These are phyloP conservation scores for Dendrolimus houi DNA, from an alignment of 2,888 invertebrate species.

Conservation along the genomic window DNA sequence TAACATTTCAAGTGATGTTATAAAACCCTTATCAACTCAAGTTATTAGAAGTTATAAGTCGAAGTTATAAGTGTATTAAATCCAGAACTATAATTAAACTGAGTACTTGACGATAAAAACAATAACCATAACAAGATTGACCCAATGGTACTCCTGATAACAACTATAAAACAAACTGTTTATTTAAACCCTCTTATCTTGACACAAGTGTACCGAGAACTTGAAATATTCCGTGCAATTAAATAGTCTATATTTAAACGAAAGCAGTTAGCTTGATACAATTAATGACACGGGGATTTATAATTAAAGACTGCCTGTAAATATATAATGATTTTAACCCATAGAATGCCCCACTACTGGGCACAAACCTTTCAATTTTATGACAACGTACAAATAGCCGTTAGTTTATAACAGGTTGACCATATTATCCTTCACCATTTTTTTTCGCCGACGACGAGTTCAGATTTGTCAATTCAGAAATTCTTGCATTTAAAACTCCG, in stretches of 20 bases:
- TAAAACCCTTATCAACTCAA: neutral
- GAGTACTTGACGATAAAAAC: conserved; percentile 43
- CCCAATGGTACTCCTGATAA: conserved; percentile 39
- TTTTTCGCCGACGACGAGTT: too few species aligned
- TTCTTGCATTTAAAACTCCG: too few species aligned
- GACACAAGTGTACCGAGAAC: conserved; percentile 18
- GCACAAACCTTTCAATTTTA: conserved; percentile 7
- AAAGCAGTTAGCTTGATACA: neutral
- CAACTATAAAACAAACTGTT: conserved; percentile 41
- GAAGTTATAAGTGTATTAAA: conserved; percentile 15
- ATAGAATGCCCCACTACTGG: too few species aligned
- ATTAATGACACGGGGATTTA: too few species aligned
- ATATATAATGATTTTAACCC: too few species aligned
- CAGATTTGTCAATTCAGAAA: too few species aligned
- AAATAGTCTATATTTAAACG: neutral
- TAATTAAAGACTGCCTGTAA: too few species aligned
- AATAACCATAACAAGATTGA: conserved; percentile 45
- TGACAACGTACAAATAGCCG: neutral
- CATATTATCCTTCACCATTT: too few species aligned
- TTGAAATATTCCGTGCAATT: neutral
- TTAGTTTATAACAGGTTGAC: too few species aligned
- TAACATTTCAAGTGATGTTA: neutral
- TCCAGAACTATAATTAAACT: conserved; percentile 39
- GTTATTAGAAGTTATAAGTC: conserved; percentile 4
- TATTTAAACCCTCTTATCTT: conserved; percentile 47